phyloP scores from a whole-genome alignment of 2,888 invertebrate genomes.

The Nesidiocoris tenuis region DNA sequence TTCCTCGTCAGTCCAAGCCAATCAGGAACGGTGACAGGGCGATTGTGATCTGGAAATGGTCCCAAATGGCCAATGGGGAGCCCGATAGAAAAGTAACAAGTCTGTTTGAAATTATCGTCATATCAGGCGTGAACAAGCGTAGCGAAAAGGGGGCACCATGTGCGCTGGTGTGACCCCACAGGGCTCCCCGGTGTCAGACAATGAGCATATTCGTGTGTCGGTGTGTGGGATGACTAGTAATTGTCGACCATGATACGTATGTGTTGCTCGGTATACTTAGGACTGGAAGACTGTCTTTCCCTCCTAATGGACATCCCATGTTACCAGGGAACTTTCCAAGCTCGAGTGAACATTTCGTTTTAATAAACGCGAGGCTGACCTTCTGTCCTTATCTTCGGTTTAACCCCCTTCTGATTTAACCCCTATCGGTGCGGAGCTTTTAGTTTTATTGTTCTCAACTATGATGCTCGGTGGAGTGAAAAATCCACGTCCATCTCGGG shows the following conservation, averaged over 20 bases:
- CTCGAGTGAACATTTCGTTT: constrained; percentile 22
- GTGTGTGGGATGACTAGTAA: not conserved
- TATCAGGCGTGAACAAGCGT: constrained; percentile 32
- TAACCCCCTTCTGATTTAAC: too few relatives aligned
- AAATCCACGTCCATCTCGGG: not conserved
- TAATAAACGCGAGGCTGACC: constrained; percentile 39
- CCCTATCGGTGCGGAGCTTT: constrained; percentile 24
- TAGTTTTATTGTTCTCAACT: constrained; percentile 34
- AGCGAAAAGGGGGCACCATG: constrained; percentile 30
- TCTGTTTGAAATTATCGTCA: constrained; percentile 40
- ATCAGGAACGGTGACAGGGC: not conserved
- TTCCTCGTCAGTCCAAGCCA: too few relatives aligned
- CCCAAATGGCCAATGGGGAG: not conserved
- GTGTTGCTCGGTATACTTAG: not conserved
- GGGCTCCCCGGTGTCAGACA: not conserved
- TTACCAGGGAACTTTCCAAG: constrained; percentile 36
- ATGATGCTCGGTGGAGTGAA: not conserved
- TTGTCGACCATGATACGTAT: not conserved
- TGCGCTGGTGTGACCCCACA: constrained; percentile 13
- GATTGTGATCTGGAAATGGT: not conserved
- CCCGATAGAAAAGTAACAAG: constrained; percentile 28
- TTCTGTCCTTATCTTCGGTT: constrained; percentile 38
- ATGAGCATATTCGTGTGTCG: not conserved
- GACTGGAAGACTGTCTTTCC: not conserved
- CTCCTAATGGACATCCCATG: constrained; percentile 43